Percentiles rank a stretch among this genome's conserved stretches.
Conservation (phyloP, 2,888 invertebrate genomes). For the Meiosimyza platycephala region DNA sequence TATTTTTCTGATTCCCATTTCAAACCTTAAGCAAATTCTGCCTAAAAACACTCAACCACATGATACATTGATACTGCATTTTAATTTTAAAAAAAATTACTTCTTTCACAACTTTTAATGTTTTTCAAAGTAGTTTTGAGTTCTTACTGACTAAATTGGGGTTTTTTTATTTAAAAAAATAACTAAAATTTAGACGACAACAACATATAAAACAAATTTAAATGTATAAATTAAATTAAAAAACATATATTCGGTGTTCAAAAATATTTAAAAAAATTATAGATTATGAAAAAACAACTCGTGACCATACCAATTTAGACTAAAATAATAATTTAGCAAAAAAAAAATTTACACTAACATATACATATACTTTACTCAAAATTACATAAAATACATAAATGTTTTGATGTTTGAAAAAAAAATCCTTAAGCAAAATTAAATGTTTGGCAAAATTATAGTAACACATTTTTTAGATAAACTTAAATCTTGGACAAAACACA, state of each 20-base stretch:
- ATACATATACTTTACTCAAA: conserved; percentile 36
- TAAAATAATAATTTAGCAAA: conserved; percentile 28
- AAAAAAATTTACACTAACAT: conserved; percentile 17
- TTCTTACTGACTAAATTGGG: no score
- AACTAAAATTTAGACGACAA: no score
- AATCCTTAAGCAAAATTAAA: conserved; percentile 45
- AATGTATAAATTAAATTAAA: background rate
- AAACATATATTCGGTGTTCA: conserved; percentile 27
- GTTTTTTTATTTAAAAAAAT: no score
- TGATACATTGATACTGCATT: no score
- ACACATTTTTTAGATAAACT: conserved; percentile 45
- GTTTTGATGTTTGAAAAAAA: conserved; percentile 53
- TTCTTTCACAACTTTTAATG: conserved; percentile 16
- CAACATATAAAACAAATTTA: background rate
- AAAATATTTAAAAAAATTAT: conserved; percentile 31
- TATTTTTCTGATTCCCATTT: no score
- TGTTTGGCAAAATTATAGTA: conserved; percentile 46
- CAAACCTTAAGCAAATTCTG: no score
- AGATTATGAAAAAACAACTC: conserved; percentile 35
- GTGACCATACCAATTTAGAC: conserved; percentile 23
- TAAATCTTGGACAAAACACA: conserved; percentile 43
- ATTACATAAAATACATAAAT: conserved; percentile 40
- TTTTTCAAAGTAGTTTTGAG: no score
- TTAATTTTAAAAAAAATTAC: background rate
- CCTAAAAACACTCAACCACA: no score